A percentile compares a stretch with the other conserved stretches of the same genome.
These are phyloP conservation scores for Hippasteria phrygiana DNA, from an alignment of 53 echinoderm and acorn worm genomes.

Conservation along the genomic window DNA sequence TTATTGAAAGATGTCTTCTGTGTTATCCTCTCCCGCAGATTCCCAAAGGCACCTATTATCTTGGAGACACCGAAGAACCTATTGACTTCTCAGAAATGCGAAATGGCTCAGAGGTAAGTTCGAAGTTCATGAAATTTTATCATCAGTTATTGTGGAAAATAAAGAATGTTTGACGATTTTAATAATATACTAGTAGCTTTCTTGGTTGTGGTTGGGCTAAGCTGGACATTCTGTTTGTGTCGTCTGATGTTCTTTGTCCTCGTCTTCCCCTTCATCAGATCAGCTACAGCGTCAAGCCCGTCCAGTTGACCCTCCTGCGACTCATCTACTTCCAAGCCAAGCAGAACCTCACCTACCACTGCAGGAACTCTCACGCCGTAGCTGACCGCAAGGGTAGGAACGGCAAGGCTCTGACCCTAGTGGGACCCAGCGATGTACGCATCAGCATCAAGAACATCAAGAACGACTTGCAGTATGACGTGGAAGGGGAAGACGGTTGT, in stretches of 20 bases:
- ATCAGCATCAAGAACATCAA: slow-evolving; percentile 48
- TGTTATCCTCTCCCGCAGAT: slow-evolving; percentile 15
- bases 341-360: slow-evolving; percentile 86
- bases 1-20: too few relatives aligned
- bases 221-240: too few relatives aligned
- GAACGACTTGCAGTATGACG: slow-evolving; percentile 78
- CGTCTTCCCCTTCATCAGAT: not conserved
- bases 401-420: slow-evolving; percentile 73
- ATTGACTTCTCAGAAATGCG: slow-evolving; percentile 26
- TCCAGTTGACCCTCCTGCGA: slow-evolving; percentile 90
- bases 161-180: too few relatives aligned
- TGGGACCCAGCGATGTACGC: slow-evolving; percentile 74
- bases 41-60: slow-evolving; percentile 41
- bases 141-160: not conserved
- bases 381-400: slow-evolving; percentile 16
- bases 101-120: slow-evolving; percentile 42
- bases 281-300: slow-evolving; percentile 73
- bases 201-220: too few relatives aligned
- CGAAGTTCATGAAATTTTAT: not conserved
- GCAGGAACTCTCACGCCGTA: slow-evolving; percentile 84
- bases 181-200: too few relatives aligned
- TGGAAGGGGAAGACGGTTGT: slow-evolving; percentile 85
- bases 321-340: slow-evolving; percentile 84
- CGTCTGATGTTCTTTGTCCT: not conserved
- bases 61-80: slow-evolving; percentile 33